Conservation (phyloP, 2,113 vertebrate genomes). For the Antechinus stuartii region DNA sequence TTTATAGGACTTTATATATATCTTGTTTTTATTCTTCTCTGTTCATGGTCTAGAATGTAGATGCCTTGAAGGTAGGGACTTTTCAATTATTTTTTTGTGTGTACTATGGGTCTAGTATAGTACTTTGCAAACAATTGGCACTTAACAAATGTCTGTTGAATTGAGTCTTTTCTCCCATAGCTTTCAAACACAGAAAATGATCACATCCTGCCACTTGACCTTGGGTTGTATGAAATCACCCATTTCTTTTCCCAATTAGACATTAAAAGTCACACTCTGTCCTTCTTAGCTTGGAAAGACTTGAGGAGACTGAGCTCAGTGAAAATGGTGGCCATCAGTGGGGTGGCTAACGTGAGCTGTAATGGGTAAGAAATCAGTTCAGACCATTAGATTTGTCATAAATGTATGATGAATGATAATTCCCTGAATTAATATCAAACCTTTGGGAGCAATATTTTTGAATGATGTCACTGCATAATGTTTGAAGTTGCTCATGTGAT, state of each 20-base stretch:
- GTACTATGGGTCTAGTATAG: neutral
- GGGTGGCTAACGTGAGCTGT: constrained; percentile 32
- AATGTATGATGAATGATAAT: constrained; percentile 73
- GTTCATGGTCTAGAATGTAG: neutral
- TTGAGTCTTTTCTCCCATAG: neutral
- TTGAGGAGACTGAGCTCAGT: constrained; percentile 11
- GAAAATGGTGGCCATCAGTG: constrained; percentile 41
- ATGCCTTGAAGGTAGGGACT: neutral
- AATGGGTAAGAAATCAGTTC: constrained; percentile 69
- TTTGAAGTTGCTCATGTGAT: constrained; percentile 76
- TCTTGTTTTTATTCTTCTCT: neutral
- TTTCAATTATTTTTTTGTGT: neutral
- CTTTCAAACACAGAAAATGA: neutral
- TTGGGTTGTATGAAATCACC: constrained; percentile 17
- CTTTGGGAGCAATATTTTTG: constrained; percentile 76
- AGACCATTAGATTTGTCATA: constrained; percentile 72
- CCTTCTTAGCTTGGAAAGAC: constrained; percentile 45
- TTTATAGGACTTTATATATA: neutral
- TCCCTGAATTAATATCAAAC: constrained; percentile 69
- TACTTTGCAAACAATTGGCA: neutral
- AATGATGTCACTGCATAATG: constrained; percentile 77
- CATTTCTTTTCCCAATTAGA: constrained; percentile 38
- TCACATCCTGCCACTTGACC: neutral
- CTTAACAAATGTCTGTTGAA: neutral
- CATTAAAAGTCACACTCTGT: neutral